A percentile compares a stretch with the other conserved stretches of the same genome.
phyloP scores from a whole-genome alignment of 2,113 vertebrate genomes.

The Steatornis caripensis region DNA sequence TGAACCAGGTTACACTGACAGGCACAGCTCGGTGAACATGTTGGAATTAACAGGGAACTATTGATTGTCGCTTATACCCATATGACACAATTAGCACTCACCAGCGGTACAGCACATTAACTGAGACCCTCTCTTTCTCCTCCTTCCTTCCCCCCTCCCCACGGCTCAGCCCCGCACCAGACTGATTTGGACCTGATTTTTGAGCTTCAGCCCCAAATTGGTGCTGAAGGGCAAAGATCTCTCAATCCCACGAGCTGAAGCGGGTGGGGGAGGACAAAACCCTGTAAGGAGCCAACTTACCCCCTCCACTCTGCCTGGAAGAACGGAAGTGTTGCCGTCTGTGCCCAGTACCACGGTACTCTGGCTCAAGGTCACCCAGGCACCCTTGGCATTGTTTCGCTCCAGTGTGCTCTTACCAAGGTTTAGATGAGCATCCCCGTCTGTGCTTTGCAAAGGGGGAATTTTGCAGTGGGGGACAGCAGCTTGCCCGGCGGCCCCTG shows the following conservation, averaged over 20 bases:
- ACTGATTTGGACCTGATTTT: not conserved
- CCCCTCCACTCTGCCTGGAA: constrained; percentile 79
- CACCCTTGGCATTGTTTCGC: constrained; percentile 81
- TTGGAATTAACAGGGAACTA: not conserved
- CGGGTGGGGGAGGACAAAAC: not conserved
- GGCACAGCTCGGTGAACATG: accelerated
- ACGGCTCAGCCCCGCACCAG: not conserved
- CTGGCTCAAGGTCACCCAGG: constrained; percentile 91
- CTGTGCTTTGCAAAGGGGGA: constrained; percentile 72
- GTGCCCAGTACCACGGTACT: constrained; percentile 93
- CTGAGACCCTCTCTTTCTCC: too few relatives aligned
- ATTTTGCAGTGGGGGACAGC: constrained; percentile 76
- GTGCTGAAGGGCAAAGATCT: not conserved
- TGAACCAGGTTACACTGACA: accelerated
- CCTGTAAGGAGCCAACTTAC: constrained; percentile 73
- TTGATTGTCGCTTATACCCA: accelerated
- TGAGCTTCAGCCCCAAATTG: not conserved
- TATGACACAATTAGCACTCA: accelerated
- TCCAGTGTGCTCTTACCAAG: constrained; percentile 81
- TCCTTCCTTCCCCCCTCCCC: not conserved
- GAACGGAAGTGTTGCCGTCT: constrained; percentile 91
- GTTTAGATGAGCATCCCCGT: constrained; percentile 59
- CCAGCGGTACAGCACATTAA: accelerated
- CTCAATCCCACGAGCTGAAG: not conserved
- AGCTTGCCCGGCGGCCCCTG: constrained; percentile 26